A percentile compares a stretch with the other conserved stretches of the same genome.
Evolutionary conservation across 1,140 invertebrate genomes (phyloP).

Genomic region (Papilio helenus): DNA sequence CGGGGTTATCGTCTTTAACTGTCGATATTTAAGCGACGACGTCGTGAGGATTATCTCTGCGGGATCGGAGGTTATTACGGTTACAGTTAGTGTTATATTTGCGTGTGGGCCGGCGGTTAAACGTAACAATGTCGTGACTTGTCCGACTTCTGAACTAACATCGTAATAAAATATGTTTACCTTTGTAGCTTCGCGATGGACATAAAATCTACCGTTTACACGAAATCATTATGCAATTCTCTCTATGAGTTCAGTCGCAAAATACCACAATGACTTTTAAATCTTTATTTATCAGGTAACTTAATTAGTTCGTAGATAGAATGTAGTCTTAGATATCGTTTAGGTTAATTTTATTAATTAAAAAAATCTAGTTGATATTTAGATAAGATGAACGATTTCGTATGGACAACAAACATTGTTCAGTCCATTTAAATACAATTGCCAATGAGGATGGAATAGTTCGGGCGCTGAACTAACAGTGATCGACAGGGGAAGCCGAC

Average conservation of each 20-base stretch:
- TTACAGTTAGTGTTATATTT: constrained; percentile 60
- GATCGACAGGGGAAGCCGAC: constrained; percentile 35
- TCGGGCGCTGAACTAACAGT: constrained; percentile 15
- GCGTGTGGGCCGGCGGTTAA: constrained; percentile 63
- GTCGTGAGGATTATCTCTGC: constrained; percentile 41
- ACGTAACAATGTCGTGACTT: constrained; percentile 67
- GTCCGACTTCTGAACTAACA: constrained; percentile 58
- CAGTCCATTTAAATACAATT: neutral
- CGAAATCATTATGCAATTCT: constrained; percentile 41
- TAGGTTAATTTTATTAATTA: neutral
- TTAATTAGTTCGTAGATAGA: neutral
- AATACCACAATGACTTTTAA: neutral
- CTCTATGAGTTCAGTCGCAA: neutral
- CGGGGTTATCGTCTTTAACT: constrained; percentile 38
- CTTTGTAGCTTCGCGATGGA: constrained; percentile 43
- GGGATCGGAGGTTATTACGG: constrained; percentile 48
- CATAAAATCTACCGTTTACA: constrained; percentile 40
- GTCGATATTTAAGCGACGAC: constrained; percentile 39
- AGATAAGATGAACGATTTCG: neutral
- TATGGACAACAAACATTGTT: neutral
- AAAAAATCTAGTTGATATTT: neutral
- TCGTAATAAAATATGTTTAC: constrained; percentile 67
- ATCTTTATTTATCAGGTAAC: neutral
- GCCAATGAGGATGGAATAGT: constrained; percentile 31
- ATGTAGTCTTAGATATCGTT: neutral